phyloP scores from a whole-genome alignment of 2,113 vertebrate species.

The Cromileptes altivelis region DNA sequence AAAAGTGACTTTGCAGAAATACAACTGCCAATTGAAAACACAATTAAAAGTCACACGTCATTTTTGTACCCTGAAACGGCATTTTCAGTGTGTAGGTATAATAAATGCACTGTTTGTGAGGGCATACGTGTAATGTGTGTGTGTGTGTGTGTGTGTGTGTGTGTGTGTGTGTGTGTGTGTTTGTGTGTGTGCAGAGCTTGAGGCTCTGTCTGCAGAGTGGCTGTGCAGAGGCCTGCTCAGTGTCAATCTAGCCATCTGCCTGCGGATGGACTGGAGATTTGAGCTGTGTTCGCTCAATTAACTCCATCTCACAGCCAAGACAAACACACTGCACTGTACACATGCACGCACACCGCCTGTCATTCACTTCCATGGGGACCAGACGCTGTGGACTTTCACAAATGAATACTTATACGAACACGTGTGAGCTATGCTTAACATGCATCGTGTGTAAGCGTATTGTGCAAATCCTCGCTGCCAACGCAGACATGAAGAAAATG shows the following conservation, averaged over 20 bases:
- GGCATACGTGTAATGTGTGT: conserved; percentile 12
- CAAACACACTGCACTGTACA: conserved; percentile 73
- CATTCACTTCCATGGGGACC: conserved; percentile 59
- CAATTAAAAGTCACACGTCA: background rate
- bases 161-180: background rate
- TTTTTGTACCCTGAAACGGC: background rate
- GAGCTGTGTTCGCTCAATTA: conserved; percentile 81
- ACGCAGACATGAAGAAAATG: background rate
- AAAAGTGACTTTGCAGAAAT: background rate
- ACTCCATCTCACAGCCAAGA: conserved; percentile 78
- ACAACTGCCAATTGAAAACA: background rate
- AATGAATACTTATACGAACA: conserved; percentile 55
- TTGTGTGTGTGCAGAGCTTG: conserved; percentile 32
- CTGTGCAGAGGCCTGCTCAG: conserved; percentile 71
- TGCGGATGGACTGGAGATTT: conserved; percentile 77
- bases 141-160: background rate
- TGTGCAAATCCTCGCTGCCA: conserved; percentile 20
- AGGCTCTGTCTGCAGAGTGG: conserved; percentile 69
- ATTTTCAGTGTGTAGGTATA: conserved; percentile 3
- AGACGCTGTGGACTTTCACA: conserved; percentile 10
- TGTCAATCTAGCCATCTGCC: conserved; percentile 81
- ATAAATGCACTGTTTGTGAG: conserved; percentile 23
- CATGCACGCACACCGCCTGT: conserved; percentile 67
- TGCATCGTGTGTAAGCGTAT: conserved; percentile 12
- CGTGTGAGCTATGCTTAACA: conserved; percentile 28